Percentiles rank a stretch among this genome's conserved stretches.
Conservation (phyloP, 2,797 vertebrate species). For the Rhabdomys pumilio region DNA sequence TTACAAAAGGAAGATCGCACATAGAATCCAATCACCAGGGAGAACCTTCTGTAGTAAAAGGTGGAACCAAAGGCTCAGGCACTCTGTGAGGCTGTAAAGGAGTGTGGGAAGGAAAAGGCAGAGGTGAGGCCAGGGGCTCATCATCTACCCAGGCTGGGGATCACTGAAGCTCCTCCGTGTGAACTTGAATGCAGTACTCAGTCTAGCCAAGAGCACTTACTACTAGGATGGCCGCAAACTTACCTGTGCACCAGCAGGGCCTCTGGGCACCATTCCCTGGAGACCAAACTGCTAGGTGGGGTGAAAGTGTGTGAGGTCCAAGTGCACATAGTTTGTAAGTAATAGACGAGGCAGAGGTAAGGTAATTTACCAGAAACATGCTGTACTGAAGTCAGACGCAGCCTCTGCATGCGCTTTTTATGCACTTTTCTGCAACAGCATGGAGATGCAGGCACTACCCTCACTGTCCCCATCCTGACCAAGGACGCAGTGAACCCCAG, state of each 20-base stretch:
- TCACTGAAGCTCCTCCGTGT: fast-evolving
- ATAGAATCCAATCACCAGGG: fast-evolving
- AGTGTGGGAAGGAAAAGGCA: neutral
- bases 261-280: neutral
- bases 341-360: neutral
- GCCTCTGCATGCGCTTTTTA: neutral
- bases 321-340: fast-evolving
- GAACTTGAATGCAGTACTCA: fast-evolving
- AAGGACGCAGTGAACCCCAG: neutral
- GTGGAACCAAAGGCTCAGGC: too few relatives aligned
- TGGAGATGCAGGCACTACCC: neutral
- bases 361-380: neutral
- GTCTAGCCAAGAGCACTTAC: neutral
- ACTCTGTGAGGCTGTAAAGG: fast-evolving
- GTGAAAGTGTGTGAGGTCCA: too few relatives aligned
- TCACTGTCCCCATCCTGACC: fast-evolving
- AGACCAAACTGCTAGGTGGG: too few relatives aligned
- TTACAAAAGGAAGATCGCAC: neutral
- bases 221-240: neutral
- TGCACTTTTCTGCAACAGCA: fast-evolving
- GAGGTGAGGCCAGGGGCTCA: neutral
- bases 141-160: fast-evolving
- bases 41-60: fast-evolving
- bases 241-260: neutral
- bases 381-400: too few relatives aligned